phyloP scores from a whole-genome alignment of 2,888 invertebrate species.

The Kuschelorhynchus macadamiae region DNA sequence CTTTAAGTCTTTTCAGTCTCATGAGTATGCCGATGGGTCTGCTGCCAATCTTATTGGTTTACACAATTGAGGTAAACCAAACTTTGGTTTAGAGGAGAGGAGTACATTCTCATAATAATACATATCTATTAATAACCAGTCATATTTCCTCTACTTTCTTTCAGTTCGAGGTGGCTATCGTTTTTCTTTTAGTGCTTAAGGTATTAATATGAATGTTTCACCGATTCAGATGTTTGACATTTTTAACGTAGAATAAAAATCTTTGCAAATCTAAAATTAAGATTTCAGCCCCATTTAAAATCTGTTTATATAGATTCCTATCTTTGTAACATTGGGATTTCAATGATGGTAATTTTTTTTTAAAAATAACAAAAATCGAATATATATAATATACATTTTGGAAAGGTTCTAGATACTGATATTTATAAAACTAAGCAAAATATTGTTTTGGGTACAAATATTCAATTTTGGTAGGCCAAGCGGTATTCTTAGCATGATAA shows the following conservation, averaged over 20 bases:
- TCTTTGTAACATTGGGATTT: background rate
- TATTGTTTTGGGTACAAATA: too few species aligned
- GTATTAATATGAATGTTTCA: background rate
- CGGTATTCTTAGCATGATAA: too few species aligned
- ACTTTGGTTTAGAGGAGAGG: background rate
- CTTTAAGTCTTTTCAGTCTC: constrained; percentile 88
- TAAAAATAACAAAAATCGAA: too few species aligned
- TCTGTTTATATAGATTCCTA: background rate
- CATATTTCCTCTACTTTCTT: constrained; percentile 25
- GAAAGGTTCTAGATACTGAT: too few species aligned
- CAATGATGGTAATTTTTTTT: background rate
- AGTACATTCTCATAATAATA: constrained; percentile 13
- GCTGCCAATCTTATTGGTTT: constrained; percentile 83
- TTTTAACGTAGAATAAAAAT: background rate
- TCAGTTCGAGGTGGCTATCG: constrained; percentile 20
- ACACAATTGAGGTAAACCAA: constrained; percentile 79
- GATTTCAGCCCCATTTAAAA: background rate
- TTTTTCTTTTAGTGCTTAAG: constrained; percentile 1
- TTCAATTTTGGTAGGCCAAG: too few species aligned
- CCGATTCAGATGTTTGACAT: background rate
- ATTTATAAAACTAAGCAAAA: too few species aligned
- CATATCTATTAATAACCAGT: constrained; percentile 16
- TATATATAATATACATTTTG: too few species aligned
- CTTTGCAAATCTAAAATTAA: background rate
- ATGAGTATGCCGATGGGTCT: constrained; percentile 89